Base-by-base conservation (phyloP, 2,888 invertebrate species). In the Germaria angustata region DNA sequence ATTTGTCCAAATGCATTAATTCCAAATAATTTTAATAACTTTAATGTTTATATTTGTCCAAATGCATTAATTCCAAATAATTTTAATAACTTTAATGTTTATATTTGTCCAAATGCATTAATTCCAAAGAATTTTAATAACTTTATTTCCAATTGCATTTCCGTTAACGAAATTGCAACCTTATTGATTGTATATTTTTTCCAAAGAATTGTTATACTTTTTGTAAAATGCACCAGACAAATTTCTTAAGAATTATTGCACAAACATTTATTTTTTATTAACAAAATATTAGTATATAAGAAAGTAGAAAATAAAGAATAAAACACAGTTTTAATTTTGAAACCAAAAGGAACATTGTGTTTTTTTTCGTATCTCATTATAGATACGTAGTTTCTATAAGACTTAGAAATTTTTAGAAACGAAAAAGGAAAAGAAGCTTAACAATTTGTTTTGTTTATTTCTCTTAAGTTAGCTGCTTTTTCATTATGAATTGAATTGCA, bases 401-500 rank as follows among this genome's bases (percentile, higher is more conserved):
- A 28, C 28, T 28, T 28, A 28, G 28, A 28, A 28, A 28, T 28
- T 28, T 59, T 28, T 28, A 22, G 11, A 51, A 49, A 49, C 46
- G 46, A 20, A 49, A 49, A 49, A 49, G 46, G 22, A 49, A 49
- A 49, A 49, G 13, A 39, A 57, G 20, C 57, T 34, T 36, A 51
- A 51, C 28, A 20, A 36, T 49, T 49, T 55, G 20, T 55, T 69
- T 69, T 69, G 24, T 20, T 69, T 53, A 51, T 36, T 57, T 71
- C 55, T 71, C 44, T 44, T 57, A 55, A 41, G 53, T 57, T 71
- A 55, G 11, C 39, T 59, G 41, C 20, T 72, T 59, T 59, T 61
- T 72, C 59, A 61, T 46, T 49, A 46, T 41, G 28, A 28, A 28
- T 28, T 28, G 28, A 28, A 28, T 28, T 28, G 28, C 28, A 28